Evolutionary conservation across 2,797 vertebrate species (phyloP).

Genomic region (Ambastaia sidthimunki): DNA sequence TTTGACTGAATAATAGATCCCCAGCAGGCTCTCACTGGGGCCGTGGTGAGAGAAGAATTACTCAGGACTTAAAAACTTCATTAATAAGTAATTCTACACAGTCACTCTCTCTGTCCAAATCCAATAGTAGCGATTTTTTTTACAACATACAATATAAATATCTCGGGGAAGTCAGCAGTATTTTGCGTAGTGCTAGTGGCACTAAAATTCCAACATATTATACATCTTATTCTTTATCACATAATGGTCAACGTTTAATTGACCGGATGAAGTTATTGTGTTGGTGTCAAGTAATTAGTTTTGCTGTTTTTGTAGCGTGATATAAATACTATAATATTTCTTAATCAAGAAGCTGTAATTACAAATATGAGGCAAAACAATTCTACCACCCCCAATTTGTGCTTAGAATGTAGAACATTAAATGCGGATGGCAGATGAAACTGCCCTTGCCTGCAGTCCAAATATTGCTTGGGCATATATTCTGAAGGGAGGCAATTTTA

Average conservation of each 20-base stretch:
- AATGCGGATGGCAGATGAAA: background rate
- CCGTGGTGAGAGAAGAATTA: constrained; percentile 52
- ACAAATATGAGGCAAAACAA: background rate
- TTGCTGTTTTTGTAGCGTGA: background rate
- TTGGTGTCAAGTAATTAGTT: constrained; percentile 21
- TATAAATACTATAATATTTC: background rate
- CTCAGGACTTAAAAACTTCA: constrained; percentile 52
- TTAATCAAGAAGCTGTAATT: background rate
- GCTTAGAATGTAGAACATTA: background rate
- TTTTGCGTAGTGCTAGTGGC: constrained; percentile 16
- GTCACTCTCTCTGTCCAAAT: constrained; percentile 27
- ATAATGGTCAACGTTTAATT: constrained; percentile 29
- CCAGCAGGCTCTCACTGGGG: constrained; percentile 51
- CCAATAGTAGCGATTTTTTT: constrained; percentile 40
- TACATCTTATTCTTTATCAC: background rate
- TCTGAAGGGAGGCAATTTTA: background rate
- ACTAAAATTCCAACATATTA: constrained; percentile 23
- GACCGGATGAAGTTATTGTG: constrained; percentile 1
- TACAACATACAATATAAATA: constrained; percentile 37
- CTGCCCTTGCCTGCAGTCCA: background rate
- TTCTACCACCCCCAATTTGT: background rate
- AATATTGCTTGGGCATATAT: background rate
- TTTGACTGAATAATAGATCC: constrained; percentile 64
- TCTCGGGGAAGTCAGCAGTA: constrained; percentile 9
- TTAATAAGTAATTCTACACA: constrained; percentile 58